These are phyloP conservation scores for Acanthosoma haemorrhoidale DNA, from an alignment of 2,888 invertebrate species.

Conservation along the genomic window DNA sequence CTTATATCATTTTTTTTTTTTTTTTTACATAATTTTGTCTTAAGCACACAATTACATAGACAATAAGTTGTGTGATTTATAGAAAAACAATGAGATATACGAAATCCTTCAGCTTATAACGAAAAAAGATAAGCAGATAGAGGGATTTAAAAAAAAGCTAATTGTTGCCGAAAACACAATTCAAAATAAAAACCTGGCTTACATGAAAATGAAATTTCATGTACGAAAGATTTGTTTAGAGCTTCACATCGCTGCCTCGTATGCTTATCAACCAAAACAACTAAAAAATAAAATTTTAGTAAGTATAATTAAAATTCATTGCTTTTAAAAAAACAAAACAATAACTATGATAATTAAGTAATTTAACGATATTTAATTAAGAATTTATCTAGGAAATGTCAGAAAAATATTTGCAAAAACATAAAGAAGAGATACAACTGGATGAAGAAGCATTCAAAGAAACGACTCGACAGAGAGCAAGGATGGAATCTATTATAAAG, in stretches of 20 bases:
- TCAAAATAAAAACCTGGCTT: constrained; percentile 58
- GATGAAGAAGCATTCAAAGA: neutral
- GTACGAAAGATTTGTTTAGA: constrained; percentile 74
- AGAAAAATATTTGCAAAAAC: neutral
- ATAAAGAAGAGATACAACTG: neutral
- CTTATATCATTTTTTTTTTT: neutral
- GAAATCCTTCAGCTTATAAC: constrained; percentile 69
- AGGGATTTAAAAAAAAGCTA: constrained; percentile 70
- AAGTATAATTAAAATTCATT: constrained; percentile 35
- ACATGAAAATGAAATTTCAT: constrained; percentile 57
- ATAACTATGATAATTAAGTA: neutral
- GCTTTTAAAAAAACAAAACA: neutral
- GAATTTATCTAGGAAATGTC: neutral
- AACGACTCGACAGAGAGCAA: neutral
- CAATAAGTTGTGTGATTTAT: neutral
- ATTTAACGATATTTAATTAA: neutral
- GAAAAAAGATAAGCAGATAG: constrained; percentile 43
- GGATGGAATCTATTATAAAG: constrained; percentile 9
- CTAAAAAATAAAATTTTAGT: constrained; percentile 53
- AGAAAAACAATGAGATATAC: constrained; percentile 76
- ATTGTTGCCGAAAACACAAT: constrained; percentile 65
- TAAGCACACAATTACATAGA: neutral
- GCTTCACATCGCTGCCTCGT: constrained; percentile 69
- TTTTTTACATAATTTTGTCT: neutral
- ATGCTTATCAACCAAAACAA: constrained; percentile 68